phyloP scores from a whole-genome alignment of 2,888 invertebrate species.

The Platypus cylindrus region DNA sequence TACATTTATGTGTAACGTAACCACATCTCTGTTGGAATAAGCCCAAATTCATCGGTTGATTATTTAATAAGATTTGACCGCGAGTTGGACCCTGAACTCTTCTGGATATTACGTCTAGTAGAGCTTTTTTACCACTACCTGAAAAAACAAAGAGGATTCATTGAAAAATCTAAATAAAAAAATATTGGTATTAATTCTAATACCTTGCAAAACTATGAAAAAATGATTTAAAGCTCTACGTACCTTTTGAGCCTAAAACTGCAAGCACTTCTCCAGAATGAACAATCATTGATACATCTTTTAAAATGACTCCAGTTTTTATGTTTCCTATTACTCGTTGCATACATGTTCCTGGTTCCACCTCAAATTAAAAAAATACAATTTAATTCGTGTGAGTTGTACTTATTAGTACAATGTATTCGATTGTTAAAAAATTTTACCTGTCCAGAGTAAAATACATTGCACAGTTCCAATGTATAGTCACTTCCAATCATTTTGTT shows the following conservation, averaged over 20 bases:
- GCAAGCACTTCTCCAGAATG: constrained; percentile 90
- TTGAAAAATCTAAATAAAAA: too few relatives aligned
- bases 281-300: constrained; percentile 84
- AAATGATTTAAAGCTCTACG: too few relatives aligned
- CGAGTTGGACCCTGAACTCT: constrained; percentile 69
- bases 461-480: constrained; percentile 75
- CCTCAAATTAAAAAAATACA: too few relatives aligned
- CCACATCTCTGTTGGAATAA: constrained; percentile 79
- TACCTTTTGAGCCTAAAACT: constrained; percentile 84
- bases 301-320: constrained; percentile 75
- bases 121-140: constrained; percentile 91
- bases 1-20: constrained; percentile 76
- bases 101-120: constrained; percentile 82
- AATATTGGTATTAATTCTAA: too few relatives aligned
- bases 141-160: constrained; percentile 18
- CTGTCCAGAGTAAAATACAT: constrained; percentile 81
- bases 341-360: constrained; percentile 67
- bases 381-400: constrained; percentile 4
- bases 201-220: too few relatives aligned
- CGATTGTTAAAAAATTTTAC: too few relatives aligned
- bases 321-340: constrained; percentile 64
- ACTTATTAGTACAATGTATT: too few relatives aligned
- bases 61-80: constrained; percentile 83
- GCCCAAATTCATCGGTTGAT: constrained; percentile 65
- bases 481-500: constrained; percentile 61